These are phyloP conservation scores for Dinomys branickii DNA, from an alignment of 2,113 vertebrate species.

Conservation along the genomic window DNA sequence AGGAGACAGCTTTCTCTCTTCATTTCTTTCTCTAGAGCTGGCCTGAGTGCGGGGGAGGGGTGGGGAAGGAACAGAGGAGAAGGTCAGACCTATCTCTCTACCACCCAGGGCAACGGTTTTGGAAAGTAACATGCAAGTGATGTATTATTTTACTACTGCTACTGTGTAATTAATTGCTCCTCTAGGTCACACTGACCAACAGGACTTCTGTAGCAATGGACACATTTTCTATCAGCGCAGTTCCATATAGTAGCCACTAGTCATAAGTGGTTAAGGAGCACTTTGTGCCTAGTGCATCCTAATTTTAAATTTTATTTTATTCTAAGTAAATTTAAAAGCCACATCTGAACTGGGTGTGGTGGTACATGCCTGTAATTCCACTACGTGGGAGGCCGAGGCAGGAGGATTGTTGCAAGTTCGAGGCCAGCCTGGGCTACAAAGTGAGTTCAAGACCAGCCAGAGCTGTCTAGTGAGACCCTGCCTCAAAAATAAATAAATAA, in stretches of 20 bases:
- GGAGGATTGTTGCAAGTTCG: no score
- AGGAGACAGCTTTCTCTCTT: not conserved
- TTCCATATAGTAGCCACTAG: not conserved
- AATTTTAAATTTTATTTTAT: constrained; percentile 43
- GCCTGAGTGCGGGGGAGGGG: not conserved
- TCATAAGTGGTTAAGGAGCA: not conserved
- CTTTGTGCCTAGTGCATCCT: not conserved
- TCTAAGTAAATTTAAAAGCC: constrained; percentile 18
- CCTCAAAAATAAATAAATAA: no score
- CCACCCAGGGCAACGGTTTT: not conserved
- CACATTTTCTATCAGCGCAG: not conserved
- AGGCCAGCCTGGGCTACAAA: no score
- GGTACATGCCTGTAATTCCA: no score
- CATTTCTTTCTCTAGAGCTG: constrained; percentile 2
- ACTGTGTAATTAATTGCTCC: not conserved
- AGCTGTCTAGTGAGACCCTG: no score
- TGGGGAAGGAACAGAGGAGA: not conserved
- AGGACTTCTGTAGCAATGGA: not conserved
- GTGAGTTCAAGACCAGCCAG: no score
- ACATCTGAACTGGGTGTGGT: not conserved
- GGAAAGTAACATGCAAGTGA: constrained; percentile 27
- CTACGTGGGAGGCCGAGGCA: no score
- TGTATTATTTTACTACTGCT: not conserved
- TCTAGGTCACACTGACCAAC: not conserved
- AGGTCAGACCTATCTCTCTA: not conserved